These are phyloP conservation scores for Atta texana DNA, from an alignment of 1,140 invertebrate genomes.

Conservation along the genomic window DNA sequence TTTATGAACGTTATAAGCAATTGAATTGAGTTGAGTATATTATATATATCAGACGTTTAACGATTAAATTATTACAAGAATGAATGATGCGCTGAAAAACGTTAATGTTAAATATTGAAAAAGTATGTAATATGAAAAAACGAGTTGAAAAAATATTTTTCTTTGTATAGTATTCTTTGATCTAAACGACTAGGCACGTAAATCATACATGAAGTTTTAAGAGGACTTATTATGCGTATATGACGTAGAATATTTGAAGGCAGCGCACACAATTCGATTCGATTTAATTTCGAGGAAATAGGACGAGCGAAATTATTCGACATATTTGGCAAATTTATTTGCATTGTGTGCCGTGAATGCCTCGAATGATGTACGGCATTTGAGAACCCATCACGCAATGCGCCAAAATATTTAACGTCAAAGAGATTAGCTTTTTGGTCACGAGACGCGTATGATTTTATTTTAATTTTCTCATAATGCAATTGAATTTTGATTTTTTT, in stretches of 20 bases:
- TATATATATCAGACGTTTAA: too few relatives aligned
- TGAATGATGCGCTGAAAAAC: neutral
- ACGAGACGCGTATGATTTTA: neutral
- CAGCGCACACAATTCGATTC: slow-evolving; percentile 14
- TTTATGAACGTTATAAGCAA: too few relatives aligned
- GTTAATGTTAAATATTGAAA: slow-evolving; percentile 8
- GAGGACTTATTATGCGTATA: slow-evolving; percentile 27
- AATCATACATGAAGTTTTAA: slow-evolving; percentile 21
- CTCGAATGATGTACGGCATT: slow-evolving; percentile 42
- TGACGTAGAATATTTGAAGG: slow-evolving; percentile 42
- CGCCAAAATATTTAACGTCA: slow-evolving; percentile 32
- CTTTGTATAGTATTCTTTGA: slow-evolving; percentile 7
- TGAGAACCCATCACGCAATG: slow-evolving; percentile 1
- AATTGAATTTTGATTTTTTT: neutral
- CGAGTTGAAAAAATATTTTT: neutral
- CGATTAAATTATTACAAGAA: neutral
- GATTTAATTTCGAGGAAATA: slow-evolving; percentile 59
- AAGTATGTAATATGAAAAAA: neutral
- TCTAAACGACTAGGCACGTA: slow-evolving; percentile 16
- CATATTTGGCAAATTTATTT: slow-evolving; percentile 50
- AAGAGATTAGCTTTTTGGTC: neutral
- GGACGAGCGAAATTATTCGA: slow-evolving; percentile 40
- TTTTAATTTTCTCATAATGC: neutral
- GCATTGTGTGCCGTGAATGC: slow-evolving; percentile 26
- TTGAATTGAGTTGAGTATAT: too few relatives aligned